Conservation (phyloP, 2,113 vertebrate species). For the Prionailurus bengalensis region DNA sequence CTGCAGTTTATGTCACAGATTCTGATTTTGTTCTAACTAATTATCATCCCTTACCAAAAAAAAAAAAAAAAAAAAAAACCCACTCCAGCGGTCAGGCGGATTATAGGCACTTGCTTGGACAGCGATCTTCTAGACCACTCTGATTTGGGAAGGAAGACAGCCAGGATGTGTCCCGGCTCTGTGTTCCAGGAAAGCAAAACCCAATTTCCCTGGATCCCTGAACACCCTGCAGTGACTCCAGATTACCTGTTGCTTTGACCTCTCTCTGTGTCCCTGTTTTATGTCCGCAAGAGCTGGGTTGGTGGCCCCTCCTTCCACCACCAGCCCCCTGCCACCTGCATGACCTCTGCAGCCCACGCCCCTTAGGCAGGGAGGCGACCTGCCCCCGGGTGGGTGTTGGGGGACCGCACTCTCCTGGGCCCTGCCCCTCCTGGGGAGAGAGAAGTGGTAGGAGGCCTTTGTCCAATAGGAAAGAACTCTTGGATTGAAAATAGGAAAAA, state of each 20-base stretch:
- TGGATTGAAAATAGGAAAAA: conserved; percentile 75
- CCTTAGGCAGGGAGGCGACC: neutral
- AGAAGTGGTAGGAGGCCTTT: neutral
- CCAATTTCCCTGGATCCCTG: neutral
- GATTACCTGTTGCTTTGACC: neutral
- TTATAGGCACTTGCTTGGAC: neutral
- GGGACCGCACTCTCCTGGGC: neutral
- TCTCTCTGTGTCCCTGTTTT: neutral
- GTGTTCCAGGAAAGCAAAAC: neutral
- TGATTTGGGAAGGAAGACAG: neutral
- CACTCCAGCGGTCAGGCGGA: neutral
- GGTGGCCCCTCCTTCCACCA: neutral
- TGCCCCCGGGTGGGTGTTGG: neutral
- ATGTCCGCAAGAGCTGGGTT: neutral
- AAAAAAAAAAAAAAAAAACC: neutral
- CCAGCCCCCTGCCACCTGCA: accelerated
- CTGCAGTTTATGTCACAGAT: neutral
- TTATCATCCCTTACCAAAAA: neutral
- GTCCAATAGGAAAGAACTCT: conserved; percentile 68
- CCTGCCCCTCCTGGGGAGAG: neutral
- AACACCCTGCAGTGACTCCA: accelerated
- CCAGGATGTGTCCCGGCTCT: neutral
- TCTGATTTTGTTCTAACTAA: conserved; percentile 3
- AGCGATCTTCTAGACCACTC: neutral
- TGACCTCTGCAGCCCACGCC: neutral